phyloP scores from a whole-genome alignment of 1,140 invertebrate genomes.

The Drosophila saltans region DNA sequence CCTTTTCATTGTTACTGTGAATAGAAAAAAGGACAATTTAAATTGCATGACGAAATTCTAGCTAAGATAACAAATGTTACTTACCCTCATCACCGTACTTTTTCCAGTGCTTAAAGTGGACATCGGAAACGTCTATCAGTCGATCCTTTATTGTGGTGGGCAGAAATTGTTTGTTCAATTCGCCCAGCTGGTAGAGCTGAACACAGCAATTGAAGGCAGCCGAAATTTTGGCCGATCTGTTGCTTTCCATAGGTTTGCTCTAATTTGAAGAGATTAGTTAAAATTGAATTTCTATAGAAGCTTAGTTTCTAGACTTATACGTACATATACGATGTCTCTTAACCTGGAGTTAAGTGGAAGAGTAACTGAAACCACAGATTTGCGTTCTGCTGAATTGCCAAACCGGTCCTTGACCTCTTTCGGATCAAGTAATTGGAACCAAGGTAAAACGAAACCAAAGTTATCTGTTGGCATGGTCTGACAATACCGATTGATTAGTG shows the following conservation, averaged over 20 bases:
- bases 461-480: slow-evolving; percentile 90
- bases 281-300: not conserved
- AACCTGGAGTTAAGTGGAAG: slow-evolving; percentile 90
- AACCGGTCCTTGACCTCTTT: not conserved
- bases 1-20: slow-evolving; percentile 31
- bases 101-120: slow-evolving; percentile 83
- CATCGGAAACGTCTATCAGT: slow-evolving; percentile 58
- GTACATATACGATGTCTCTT: slow-evolving; percentile 44
- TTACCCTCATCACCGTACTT: slow-evolving; percentile 84
- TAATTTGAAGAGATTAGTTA: slow-evolving; percentile 57
- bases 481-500: slow-evolving; percentile 92
- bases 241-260: slow-evolving; percentile 86
- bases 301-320: slow-evolving; percentile 13
- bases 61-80: slow-evolving; percentile 5
- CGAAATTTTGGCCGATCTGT: slow-evolving; percentile 90
- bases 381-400: not conserved
- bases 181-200: slow-evolving; percentile 88
- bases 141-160: slow-evolving; percentile 87
- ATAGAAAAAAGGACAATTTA: no score
- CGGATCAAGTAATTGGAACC: slow-evolving; percentile 29
- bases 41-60: no score
- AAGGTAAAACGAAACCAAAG: slow-evolving; percentile 86
- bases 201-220: slow-evolving; percentile 91
- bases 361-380: slow-evolving; percentile 71
- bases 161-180: slow-evolving; percentile 91